Percentiles rank a stretch among this genome's conserved stretches.
Evolutionary conservation across 23 tunicate genomes (phyloP).

Genomic region (Clavelina lepadiformis): DNA sequence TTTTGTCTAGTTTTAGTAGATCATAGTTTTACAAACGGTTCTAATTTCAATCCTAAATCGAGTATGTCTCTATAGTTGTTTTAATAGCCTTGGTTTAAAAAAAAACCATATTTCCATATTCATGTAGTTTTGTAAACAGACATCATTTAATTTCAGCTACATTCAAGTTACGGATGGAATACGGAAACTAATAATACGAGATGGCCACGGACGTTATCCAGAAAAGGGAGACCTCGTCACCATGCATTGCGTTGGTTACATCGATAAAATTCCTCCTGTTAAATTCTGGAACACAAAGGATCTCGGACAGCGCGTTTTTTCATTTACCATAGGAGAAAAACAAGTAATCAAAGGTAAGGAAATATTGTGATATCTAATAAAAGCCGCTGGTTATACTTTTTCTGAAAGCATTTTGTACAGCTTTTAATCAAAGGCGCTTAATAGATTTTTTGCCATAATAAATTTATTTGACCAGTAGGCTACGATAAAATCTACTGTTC

Average conservation of each 20-base stretch:
- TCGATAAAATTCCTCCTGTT: conserved; percentile 58
- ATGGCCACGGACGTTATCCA: conserved; percentile 48
- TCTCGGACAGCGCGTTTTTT: conserved; percentile 64
- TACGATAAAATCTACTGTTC: too few species aligned
- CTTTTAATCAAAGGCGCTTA: neutral
- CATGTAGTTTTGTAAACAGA: neutral
- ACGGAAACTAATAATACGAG: conserved; percentile 27
- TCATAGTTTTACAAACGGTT: too few species aligned
- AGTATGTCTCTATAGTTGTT: too few species aligned
- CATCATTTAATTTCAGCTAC: conserved; percentile 35
- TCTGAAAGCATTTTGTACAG: too few species aligned
- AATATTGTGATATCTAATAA: neutral
- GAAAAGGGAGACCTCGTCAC: conserved; percentile 60
- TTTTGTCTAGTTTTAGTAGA: too few species aligned
- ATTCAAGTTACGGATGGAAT: conserved; percentile 54
- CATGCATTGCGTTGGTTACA: conserved; percentile 75
- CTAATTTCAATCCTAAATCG: too few species aligned
- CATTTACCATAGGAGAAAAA: conserved; percentile 60
- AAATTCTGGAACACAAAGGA: conserved; percentile 92
- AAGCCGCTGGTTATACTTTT: too few species aligned
- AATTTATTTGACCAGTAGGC: too few species aligned
- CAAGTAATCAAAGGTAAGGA: conserved; percentile 89
- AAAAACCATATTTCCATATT: too few species aligned
- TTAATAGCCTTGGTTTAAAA: too few species aligned
- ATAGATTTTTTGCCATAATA: neutral